A percentile compares a stretch with the other conserved stretches of the same genome.
These are phyloP conservation scores for Zoanthus sociatus DNA, from an alignment of 92 coral and sea anemone genomes.

Conservation along the genomic window DNA sequence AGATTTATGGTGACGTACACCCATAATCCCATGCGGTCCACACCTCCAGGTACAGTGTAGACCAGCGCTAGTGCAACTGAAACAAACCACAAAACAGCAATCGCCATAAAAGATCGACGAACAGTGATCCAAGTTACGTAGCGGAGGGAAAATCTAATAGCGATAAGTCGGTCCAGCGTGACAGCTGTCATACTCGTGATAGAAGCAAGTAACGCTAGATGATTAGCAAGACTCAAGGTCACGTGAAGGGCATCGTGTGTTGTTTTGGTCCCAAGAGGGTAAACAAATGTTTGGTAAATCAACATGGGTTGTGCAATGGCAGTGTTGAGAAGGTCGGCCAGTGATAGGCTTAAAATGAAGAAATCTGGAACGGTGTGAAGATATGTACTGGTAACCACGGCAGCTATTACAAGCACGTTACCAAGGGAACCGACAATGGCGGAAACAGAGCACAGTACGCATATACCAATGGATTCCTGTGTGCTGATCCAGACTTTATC, in stretches of 20 bases:
- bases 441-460: neutral
- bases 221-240: neutral
- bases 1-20: neutral
- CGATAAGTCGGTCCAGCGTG: constrained; percentile 35
- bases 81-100: neutral
- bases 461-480: constrained; percentile 8
- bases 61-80: constrained; percentile 12
- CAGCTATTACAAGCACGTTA: constrained; percentile 9
- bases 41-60: neutral
- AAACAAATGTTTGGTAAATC: neutral
- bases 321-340: constrained; percentile 2
- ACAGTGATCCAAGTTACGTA: constrained; percentile 44
- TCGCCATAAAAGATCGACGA: neutral
- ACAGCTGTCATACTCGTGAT: constrained; percentile 20
- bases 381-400: constrained; percentile 12
- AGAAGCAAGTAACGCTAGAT: too few species aligned
- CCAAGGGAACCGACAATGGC: constrained; percentile 6
- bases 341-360: constrained; percentile 18
- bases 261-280: neutral
- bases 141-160: constrained; percentile 1
- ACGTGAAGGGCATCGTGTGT: neutral
- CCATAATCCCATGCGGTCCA: constrained; percentile 3
- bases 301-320: neutral
- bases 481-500: neutral
- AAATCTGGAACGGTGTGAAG: constrained; percentile 7